phyloP scores from a whole-genome alignment of 2,797 vertebrate species.

The Onychomys arenicola region DNA sequence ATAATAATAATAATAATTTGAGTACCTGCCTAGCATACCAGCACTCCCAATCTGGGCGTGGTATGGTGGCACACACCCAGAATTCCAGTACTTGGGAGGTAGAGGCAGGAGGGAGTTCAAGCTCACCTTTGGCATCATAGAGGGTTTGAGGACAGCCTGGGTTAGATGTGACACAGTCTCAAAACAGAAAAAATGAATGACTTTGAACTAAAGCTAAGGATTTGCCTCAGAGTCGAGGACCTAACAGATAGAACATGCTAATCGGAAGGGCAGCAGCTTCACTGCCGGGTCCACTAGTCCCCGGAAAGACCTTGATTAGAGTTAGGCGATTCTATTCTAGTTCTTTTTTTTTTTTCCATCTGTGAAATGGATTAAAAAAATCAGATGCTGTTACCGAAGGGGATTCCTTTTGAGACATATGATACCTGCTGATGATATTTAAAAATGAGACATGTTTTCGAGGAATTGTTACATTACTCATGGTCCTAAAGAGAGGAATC shows the following conservation, averaged over 20 bases:
- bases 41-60: background rate
- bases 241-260: fast-evolving
- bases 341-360: background rate
- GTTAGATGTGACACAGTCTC: background rate
- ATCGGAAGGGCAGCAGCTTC: background rate
- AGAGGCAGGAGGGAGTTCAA: background rate
- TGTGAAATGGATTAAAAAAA: background rate
- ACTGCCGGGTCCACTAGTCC: background rate
- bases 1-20: background rate
- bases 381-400: background rate
- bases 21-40: background rate
- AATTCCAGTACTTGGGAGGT: background rate
- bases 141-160: background rate
- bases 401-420: background rate
- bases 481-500: background rate
- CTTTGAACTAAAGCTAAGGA: background rate
- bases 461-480: background rate
- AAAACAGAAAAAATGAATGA: background rate
- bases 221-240: background rate
- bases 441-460: conserved; percentile 19
- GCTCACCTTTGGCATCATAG: background rate
- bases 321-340: background rate
- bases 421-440: background rate
- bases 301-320: background rate
- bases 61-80: background rate